Evolutionary conservation across 2,888 invertebrate species (phyloP).

Genomic region (Tipula unca): DNA sequence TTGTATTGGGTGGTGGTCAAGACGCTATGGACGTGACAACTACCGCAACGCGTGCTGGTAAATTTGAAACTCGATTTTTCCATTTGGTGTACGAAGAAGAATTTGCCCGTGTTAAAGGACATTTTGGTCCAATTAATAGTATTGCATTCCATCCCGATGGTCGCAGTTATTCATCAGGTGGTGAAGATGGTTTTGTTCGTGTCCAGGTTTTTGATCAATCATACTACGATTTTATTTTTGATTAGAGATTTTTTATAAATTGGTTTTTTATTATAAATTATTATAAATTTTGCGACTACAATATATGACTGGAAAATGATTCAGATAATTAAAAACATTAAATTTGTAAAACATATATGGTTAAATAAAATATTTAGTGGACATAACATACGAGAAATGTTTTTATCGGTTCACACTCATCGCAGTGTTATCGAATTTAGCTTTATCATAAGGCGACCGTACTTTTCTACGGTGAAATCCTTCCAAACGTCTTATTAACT

Average conservation of each 20-base stretch:
- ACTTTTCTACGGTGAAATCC: neutral
- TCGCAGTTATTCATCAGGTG: constrained; percentile 91
- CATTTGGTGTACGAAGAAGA: constrained; percentile 95
- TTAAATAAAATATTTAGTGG: neutral
- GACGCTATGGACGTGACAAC: constrained; percentile 99
- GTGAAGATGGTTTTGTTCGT: constrained; percentile 97
- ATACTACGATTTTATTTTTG: constrained; percentile 93
- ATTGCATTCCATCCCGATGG: constrained; percentile 97
- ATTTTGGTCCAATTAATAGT: constrained; percentile 99
- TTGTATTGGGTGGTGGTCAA: constrained; percentile 96
- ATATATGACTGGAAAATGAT: neutral
- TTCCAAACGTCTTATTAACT: neutral
- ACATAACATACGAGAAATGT: neutral
- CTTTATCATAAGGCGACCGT: neutral
- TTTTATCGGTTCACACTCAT: too few relatives aligned
- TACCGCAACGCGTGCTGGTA: constrained; percentile 86
- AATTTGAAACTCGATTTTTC: constrained; percentile 94
- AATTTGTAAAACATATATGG: neutral
- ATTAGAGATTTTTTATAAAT: constrained; percentile 46
- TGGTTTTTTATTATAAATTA: neutral
- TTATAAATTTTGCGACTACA: neutral
- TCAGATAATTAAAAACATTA: neutral
- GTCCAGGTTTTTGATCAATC: constrained; percentile 93
- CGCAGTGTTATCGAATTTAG: neutral
- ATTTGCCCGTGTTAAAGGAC: constrained; percentile 95